These are phyloP conservation scores for Cinclus mexicanus DNA, from an alignment of 2,113 vertebrate species.

Conservation along the genomic window DNA sequence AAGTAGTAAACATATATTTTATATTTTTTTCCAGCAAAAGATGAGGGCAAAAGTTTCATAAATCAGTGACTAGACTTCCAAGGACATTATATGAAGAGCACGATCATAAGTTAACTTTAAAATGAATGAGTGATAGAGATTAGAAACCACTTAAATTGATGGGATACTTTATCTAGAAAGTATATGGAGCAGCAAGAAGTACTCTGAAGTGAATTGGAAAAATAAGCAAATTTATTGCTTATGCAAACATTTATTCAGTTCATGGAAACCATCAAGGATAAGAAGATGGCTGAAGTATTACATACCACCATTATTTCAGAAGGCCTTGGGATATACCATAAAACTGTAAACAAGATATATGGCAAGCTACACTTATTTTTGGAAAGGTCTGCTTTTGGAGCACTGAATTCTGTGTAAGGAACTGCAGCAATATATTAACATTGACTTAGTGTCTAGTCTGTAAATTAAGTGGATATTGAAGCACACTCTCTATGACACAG, in stretches of 20 bases:
- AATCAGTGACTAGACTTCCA: neutral
- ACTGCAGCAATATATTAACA: neutral
- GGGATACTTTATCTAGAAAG: neutral
- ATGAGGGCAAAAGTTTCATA: neutral
- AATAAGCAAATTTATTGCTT: conserved; percentile 15
- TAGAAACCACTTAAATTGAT: neutral
- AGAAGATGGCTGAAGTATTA: neutral
- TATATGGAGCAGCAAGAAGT: neutral
- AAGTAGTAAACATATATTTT: neutral
- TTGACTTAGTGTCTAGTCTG: neutral
- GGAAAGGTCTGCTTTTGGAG: neutral
- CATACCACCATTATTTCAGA: neutral
- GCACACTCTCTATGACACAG: neutral
- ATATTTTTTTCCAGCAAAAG: neutral
- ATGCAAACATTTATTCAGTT: conserved; percentile 1
- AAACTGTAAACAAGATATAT: neutral
- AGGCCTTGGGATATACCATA: neutral
- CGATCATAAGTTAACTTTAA: neutral
- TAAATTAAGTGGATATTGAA: neutral
- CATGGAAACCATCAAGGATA: neutral
- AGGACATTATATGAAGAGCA: neutral
- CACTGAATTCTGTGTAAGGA: neutral
- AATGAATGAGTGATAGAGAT: neutral
- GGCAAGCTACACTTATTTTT: neutral
- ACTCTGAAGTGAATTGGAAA: neutral